Percentiles rank a stretch among this genome's conserved stretches.
Conservation (phyloP, 2,888 invertebrate species). For the Xestia xanthographa region DNA sequence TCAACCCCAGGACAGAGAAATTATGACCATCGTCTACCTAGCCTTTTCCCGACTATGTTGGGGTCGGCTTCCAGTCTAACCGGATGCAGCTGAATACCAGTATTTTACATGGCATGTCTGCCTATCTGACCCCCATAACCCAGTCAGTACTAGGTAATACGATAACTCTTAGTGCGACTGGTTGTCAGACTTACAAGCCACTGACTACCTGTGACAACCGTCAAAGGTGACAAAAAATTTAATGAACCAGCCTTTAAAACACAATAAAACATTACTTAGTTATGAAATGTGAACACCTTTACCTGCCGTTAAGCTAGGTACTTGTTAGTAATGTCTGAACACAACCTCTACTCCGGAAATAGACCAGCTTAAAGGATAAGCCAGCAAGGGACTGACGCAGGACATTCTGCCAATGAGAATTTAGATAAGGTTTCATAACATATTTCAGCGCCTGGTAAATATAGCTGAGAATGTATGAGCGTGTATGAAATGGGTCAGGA, state of each 20-base stretch:
- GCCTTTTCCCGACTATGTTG: no score
- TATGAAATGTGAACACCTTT: conserved; percentile 3
- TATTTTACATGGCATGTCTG: no score
- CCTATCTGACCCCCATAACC: no score
- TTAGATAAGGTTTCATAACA: conserved; percentile 56
- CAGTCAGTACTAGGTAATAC: no score
- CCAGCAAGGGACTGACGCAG: conserved; percentile 47
- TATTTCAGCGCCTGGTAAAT: conserved; percentile 51
- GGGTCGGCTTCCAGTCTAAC: no score
- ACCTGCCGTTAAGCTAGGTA: conserved; percentile 3
- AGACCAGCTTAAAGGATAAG: conserved; percentile 63
- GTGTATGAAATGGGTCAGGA: conserved; percentile 34
- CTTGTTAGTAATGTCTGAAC: conserved; percentile 34
- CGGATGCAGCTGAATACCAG: no score
- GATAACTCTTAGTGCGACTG: no score
- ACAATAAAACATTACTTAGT: not conserved
- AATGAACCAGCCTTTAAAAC: not conserved
- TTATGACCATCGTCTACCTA: not conserved
- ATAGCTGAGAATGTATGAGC: conserved; percentile 28
- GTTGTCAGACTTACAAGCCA: no score
- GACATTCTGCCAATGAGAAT: conserved; percentile 55
- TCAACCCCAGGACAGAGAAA: not conserved
- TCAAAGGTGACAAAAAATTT: not conserved
- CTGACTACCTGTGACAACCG: no score
- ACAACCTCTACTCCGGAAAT: conserved; percentile 54